phyloP scores from a whole-genome alignment of 2,797 vertebrate species.

The Typhlichthys eigenmanni region DNA sequence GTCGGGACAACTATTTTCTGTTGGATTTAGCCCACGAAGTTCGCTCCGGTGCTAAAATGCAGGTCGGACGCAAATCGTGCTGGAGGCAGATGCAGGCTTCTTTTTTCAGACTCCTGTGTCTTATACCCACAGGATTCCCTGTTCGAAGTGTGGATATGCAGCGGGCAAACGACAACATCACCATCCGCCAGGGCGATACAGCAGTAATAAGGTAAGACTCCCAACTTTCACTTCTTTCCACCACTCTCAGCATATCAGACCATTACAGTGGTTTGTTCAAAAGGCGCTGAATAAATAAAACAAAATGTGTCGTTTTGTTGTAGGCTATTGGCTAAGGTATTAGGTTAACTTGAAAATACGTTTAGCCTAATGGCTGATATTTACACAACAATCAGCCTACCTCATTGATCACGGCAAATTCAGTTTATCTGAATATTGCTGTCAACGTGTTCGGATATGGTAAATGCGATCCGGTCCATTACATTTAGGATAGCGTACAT shows the following conservation, averaged over 20 bases:
- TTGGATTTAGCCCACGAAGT: conserved; percentile 54
- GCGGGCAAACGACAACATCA: conserved; percentile 98
- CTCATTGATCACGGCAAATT: too few relatives aligned
- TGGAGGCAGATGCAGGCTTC: conserved; percentile 92
- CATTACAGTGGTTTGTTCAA: too few relatives aligned
- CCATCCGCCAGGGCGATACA: conserved; percentile 98
- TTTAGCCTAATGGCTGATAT: too few relatives aligned
- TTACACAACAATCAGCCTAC: too few relatives aligned
- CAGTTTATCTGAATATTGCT: too few relatives aligned
- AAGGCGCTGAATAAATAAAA: too few relatives aligned
- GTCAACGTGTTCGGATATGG: too few relatives aligned
- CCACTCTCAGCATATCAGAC: not conserved
- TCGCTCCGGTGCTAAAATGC: conserved; percentile 73
- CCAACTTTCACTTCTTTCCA: conserved; percentile 52
- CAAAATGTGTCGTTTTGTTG: too few relatives aligned
- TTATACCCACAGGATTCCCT: conserved; percentile 98
- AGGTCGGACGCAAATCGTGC: conserved; percentile 88
- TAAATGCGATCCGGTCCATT: too few relatives aligned
- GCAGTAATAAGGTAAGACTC: conserved; percentile 94
- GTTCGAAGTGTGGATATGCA: conserved; percentile 98
- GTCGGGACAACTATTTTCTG: conserved; percentile 49
- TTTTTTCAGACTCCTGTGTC: conserved; percentile 97
- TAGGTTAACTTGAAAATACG: too few relatives aligned
- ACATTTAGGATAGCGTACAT: too few relatives aligned
- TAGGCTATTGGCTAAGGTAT: too few relatives aligned